Base-by-base conservation (phyloP, 2,888 invertebrate genomes). In the Oeneis ivallda region DNA sequence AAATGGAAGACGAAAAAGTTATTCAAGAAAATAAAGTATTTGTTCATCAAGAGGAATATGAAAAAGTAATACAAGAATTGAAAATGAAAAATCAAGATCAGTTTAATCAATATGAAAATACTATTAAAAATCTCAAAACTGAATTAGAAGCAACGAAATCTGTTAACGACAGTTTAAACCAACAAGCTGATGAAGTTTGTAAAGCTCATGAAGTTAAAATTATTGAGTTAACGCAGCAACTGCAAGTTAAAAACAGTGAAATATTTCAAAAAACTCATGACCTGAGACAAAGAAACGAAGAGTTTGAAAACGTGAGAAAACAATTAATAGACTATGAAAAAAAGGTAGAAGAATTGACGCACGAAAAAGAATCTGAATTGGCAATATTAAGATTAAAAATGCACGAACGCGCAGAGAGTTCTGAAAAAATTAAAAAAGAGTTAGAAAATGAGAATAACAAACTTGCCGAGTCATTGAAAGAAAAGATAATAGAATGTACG, bases 341-440 rank as follows among this genome's bases (percentile, higher is more conserved):
- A 73, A 87, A 82, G 75, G 70, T 90, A 49, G 92, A 91, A 72
- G 93, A 93, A 71, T 75, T 89, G 67, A 92, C 80, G 65, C 93
- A 85, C 64, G 93, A 87, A 71, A 93, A 93, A 74, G 92, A 93
- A 66, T 86, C 92, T 0, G 93, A 94, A 73, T 80, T 93, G 64
- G 93, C 93, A 26, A 82, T 91, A 50, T 75, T 94, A 53, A 85
- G 93, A 71, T 84, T 92, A 60, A 91, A 93, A 78, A 85, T 93
- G 73, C 92, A 92, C 47, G 93, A 93, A 70, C 85, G 82, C 73
- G 84, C 75, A 72, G 87, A 74, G 67, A 79, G 73, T 67, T 87
- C 81, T 65, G 83, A 86, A 60, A 82, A 79, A 70, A 67, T 75
- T 47, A 73, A 76, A 11, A 80, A 77, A 61, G 83, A 85, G 67